A percentile compares a stretch with the other conserved stretches of the same genome.
Evolutionary conservation across 2,113 vertebrate species (phyloP).

Genomic region (Microtus oregoni): DNA sequence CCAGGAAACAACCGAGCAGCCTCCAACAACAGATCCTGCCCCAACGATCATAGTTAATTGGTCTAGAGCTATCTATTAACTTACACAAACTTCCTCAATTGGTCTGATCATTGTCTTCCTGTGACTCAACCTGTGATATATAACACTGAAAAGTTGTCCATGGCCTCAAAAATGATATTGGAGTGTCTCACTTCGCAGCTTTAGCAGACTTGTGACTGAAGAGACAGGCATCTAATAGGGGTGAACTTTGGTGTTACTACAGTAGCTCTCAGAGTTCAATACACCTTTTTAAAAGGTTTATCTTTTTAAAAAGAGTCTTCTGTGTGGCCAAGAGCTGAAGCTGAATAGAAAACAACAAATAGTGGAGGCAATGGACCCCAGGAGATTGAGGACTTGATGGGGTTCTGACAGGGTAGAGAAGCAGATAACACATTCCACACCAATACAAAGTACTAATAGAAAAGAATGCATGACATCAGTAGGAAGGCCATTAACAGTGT

Average conservation of each 20-base stretch:
- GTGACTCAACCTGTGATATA: neutral
- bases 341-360: neutral
- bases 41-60: neutral
- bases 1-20: too few species aligned
- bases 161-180: neutral
- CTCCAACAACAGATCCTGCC: neutral
- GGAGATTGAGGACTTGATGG: neutral
- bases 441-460: neutral
- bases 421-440: constrained; percentile 20
- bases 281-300: neutral
- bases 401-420: neutral
- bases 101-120: neutral
- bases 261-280: neutral
- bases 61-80: neutral
- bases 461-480: neutral
- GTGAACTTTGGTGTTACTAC: neutral
- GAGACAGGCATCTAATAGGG: accelerated
- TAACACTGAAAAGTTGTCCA: neutral
- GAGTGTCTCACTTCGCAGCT: neutral
- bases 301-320: neutral
- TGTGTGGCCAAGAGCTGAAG: neutral
- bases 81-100: neutral
- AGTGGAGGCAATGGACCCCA: neutral
- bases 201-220: neutral
- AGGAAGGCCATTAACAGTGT: neutral